These are phyloP conservation scores for Alosa sapidissima DNA, from an alignment of 2,797 vertebrate species.

Conservation along the genomic window DNA sequence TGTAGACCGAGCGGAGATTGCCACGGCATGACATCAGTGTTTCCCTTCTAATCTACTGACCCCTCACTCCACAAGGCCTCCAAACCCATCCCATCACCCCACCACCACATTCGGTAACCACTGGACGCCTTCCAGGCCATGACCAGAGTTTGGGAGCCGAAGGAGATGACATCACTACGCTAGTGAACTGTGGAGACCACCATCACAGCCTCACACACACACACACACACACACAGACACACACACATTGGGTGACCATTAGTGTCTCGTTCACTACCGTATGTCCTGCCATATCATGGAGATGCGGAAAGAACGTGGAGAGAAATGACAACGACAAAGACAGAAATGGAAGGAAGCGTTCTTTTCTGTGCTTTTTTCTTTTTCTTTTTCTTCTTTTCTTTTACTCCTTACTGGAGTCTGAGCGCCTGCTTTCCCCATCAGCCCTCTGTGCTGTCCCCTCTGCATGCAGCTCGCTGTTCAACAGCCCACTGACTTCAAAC, in stretches of 20 bases:
- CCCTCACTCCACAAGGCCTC: constrained; percentile 23
- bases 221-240: not conserved
- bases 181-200: constrained; percentile 22
- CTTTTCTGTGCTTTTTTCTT: not conserved
- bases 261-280: not conserved
- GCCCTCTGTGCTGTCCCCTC: constrained; percentile 53
- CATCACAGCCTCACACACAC: not conserved
- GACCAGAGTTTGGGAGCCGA: constrained; percentile 7
- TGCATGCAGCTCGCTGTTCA: constrained; percentile 67
- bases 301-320: not conserved
- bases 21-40: constrained; percentile 49
- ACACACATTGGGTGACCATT: not conserved
- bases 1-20: constrained; percentile 34
- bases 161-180: constrained; percentile 26
- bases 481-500: constrained; percentile 75
- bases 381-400: constrained; percentile 11
- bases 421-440: constrained; percentile 77
- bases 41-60: constrained; percentile 54
- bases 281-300: not conserved
- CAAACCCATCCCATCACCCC: constrained; percentile 6
- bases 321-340: constrained; percentile 49
- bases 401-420: constrained; percentile 46
- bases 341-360: not conserved
- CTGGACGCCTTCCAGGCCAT: not conserved
- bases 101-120: constrained; percentile 16